phyloP scores from a whole-genome alignment of 2,797 vertebrate species.

The Spinibarbus caldwelli region DNA sequence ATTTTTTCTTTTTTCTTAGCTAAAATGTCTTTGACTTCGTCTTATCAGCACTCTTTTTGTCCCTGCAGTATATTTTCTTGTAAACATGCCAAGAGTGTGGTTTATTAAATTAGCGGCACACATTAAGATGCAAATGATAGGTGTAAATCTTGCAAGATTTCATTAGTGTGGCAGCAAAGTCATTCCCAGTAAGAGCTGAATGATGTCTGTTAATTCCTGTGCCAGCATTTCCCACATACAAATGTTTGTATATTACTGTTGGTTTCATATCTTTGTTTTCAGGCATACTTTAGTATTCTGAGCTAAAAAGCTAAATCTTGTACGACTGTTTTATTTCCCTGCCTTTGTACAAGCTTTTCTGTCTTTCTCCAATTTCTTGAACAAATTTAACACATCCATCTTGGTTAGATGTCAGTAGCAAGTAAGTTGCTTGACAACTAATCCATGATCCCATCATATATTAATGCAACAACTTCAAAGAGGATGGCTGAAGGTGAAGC shows the following conservation, averaged over 20 bases:
- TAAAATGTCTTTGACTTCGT: constrained; percentile 43
- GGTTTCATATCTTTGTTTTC: constrained; percentile 16
- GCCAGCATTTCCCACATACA: constrained; percentile 20
- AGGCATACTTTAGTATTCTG: background rate
- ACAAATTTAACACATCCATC: constrained; percentile 40
- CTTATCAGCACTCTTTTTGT: constrained; percentile 48
- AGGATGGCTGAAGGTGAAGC: constrained; percentile 46
- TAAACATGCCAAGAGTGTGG: constrained; percentile 39
- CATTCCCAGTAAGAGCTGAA: constrained; percentile 47
- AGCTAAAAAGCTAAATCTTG: constrained; percentile 14
- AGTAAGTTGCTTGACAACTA: constrained; percentile 37
- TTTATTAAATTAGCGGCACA: constrained; percentile 54
- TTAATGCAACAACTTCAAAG: constrained; percentile 46
- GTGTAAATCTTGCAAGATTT: constrained; percentile 56
- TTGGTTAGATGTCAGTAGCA: constrained; percentile 47
- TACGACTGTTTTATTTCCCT: constrained; percentile 1
- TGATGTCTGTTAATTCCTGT: constrained; percentile 32
- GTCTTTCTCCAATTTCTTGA: constrained; percentile 47
- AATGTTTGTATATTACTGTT: background rate
- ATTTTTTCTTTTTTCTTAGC: constrained; percentile 24
- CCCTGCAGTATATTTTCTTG: constrained; percentile 46
- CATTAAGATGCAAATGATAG: constrained; percentile 56
- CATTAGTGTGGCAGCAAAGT: constrained; percentile 41
- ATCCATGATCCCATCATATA: constrained; percentile 46
- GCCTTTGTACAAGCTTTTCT: constrained; percentile 27